Percentiles rank a stretch among this genome's conserved stretches.
Evolutionary conservation across 2,113 vertebrate species (phyloP).

Genomic region (Montifringilla adamsi): DNA sequence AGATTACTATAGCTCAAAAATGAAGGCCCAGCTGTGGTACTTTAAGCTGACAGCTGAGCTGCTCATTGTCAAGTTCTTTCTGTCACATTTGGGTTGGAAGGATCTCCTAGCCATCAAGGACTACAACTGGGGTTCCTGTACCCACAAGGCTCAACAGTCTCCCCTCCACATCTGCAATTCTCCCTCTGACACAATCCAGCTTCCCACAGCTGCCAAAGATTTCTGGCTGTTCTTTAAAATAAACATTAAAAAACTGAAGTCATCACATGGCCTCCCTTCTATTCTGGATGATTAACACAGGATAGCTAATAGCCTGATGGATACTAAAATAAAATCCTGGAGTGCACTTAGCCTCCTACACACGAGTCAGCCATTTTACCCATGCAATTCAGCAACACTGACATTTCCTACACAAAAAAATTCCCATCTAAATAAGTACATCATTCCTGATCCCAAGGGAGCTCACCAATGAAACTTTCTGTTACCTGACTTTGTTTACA

Average conservation of each 20-base stretch:
- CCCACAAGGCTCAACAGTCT: fast-evolving
- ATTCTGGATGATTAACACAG: neutral
- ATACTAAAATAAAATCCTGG: neutral
- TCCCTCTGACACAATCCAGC: neutral
- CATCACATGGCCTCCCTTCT: neutral
- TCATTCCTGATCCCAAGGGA: neutral
- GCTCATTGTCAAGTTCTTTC: neutral
- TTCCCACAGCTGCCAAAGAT: neutral
- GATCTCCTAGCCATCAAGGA: neutral
- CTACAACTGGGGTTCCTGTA: neutral
- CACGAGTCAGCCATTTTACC: neutral
- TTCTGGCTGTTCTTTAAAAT: neutral
- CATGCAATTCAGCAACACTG: neutral
- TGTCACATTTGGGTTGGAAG: neutral
- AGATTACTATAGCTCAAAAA: neutral
- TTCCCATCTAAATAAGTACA: neutral
- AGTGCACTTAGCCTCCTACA: neutral
- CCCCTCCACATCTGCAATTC: neutral
- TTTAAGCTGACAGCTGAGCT: neutral
- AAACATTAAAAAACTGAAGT: neutral
- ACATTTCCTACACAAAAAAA: neutral
- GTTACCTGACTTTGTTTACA: neutral
- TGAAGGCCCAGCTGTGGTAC: neutral
- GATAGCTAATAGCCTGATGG: neutral
- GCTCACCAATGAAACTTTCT: neutral